These are phyloP conservation scores for Ammodytes dubius DNA, from an alignment of 2,113 vertebrate genomes.

Conservation along the genomic window DNA sequence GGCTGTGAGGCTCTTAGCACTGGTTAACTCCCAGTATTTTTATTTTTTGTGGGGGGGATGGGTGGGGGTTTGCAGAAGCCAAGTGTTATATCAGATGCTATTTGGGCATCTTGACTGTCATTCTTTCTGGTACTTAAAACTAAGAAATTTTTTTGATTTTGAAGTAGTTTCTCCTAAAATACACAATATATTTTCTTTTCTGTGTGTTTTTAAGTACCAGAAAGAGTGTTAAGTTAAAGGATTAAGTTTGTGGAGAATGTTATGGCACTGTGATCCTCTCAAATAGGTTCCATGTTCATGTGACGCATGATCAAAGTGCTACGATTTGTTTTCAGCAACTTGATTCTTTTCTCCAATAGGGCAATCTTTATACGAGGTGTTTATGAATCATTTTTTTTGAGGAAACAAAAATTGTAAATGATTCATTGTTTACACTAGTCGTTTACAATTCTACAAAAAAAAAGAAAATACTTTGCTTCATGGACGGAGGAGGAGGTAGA, in stretches of 20 bases:
- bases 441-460: slow-evolving; percentile 67
- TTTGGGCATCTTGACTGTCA: slow-evolving; percentile 22
- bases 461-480: slow-evolving; percentile 68
- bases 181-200: neutral
- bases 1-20: slow-evolving; percentile 43
- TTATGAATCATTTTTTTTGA: slow-evolving; percentile 56
- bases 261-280: slow-evolving; percentile 46
- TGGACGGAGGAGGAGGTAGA: slow-evolving; percentile 23
- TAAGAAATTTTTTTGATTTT: slow-evolving; percentile 18
- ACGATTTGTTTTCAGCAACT: slow-evolving; percentile 17
- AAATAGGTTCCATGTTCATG: slow-evolving; percentile 18
- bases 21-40: slow-evolving; percentile 31
- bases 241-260: slow-evolving; percentile 37
- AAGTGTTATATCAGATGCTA: slow-evolving; percentile 55
- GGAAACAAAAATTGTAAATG: slow-evolving; percentile 55
- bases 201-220: slow-evolving; percentile 46
- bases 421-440: slow-evolving; percentile 69
- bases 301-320: slow-evolving; percentile 52
- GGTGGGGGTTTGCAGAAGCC: slow-evolving; percentile 54
- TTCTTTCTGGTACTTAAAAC: slow-evolving; percentile 62
- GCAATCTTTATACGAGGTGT: slow-evolving; percentile 62
- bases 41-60: slow-evolving; percentile 39
- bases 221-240: slow-evolving; percentile 8
- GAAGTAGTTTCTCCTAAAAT: neutral
- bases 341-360: slow-evolving; percentile 1